Evolutionary conservation across 1,140 invertebrate genomes (phyloP).

Genomic region (Diuraphis noxia): DNA sequence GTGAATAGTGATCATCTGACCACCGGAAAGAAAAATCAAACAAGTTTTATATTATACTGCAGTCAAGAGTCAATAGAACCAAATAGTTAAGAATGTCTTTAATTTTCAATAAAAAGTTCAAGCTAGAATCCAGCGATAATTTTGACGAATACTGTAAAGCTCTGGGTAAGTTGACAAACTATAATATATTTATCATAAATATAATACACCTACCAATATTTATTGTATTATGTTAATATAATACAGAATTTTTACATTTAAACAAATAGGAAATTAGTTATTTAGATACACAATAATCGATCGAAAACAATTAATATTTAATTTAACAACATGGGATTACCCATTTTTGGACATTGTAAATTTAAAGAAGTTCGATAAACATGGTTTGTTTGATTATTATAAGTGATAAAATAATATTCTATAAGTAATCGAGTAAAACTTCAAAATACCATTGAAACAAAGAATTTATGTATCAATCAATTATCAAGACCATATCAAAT

Average conservation of each 20-base stretch:
- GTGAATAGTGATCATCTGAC: not conserved
- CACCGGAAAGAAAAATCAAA: not conserved
- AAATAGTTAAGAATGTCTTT: not conserved
- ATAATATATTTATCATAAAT: not conserved
- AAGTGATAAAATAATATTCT: not conserved
- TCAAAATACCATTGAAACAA: not conserved
- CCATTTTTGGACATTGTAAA: not conserved
- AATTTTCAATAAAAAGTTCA: slow-evolving; percentile 69
- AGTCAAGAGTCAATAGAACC: not conserved
- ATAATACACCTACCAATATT: not conserved
- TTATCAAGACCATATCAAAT: too few relatives aligned
- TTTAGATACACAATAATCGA: not conserved
- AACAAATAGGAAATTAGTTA: not conserved
- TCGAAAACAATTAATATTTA: not conserved
- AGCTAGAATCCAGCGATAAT: slow-evolving; percentile 70
- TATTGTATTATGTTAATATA: not conserved
- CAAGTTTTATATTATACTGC: not conserved
- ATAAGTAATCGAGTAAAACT: not conserved
- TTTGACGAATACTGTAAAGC: slow-evolving; percentile 88
- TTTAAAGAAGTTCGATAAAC: not conserved
- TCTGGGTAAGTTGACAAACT: slow-evolving; percentile 68
- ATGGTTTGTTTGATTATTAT: not conserved
- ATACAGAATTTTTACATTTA: not conserved
- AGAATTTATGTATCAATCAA: not conserved
- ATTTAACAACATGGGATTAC: not conserved